phyloP scores from a whole-genome alignment of 1,140 invertebrate species.

The Pachyrhynchus sulphureomaculatus region DNA sequence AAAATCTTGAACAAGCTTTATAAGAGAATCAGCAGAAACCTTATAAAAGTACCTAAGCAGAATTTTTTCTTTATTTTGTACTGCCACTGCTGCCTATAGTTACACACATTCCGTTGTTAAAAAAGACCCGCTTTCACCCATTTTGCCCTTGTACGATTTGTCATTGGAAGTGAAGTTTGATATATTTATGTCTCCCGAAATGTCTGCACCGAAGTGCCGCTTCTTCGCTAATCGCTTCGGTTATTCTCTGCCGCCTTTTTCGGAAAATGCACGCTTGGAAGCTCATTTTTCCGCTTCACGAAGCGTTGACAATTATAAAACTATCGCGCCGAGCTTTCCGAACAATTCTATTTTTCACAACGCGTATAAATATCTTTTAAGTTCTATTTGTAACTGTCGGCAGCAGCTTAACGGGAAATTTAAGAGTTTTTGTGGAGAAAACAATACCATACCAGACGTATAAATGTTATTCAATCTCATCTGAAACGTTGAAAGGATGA shows the following conservation, averaged over 20 bases:
- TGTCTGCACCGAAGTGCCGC: constrained; percentile 44
- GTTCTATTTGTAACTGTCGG: constrained; percentile 26
- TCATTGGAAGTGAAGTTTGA: constrained; percentile 48
- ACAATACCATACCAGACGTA: constrained; percentile 14
- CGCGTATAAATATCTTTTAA: constrained; percentile 20
- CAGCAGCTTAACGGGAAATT: constrained; percentile 7
- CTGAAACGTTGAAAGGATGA: too few relatives aligned
- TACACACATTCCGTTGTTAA: neutral
- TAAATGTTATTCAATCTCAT: constrained; percentile 14
- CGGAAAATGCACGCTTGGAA: constrained; percentile 29
- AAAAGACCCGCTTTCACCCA: constrained; percentile 10
- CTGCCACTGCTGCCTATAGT: neutral
- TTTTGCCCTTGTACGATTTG: constrained; percentile 43
- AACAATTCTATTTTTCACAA: constrained; percentile 32
- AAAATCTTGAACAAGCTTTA: too few relatives aligned
- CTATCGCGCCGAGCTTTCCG: constrained; percentile 20
- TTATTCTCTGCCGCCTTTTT: constrained; percentile 32
- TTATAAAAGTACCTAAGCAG: too few relatives aligned
- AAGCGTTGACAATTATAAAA: constrained; percentile 30
- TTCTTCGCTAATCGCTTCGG: constrained; percentile 40
- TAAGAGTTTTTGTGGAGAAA: constrained; percentile 4
- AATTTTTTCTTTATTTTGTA: too few relatives aligned
- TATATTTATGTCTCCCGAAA: constrained; percentile 48
- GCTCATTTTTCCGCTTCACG: constrained; percentile 30
- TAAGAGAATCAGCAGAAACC: too few relatives aligned